These are phyloP conservation scores for Oscarella lobularis DNA, from an alignment of 37 sponge, comb jelly and placozoan genomes.

Conservation along the genomic window DNA sequence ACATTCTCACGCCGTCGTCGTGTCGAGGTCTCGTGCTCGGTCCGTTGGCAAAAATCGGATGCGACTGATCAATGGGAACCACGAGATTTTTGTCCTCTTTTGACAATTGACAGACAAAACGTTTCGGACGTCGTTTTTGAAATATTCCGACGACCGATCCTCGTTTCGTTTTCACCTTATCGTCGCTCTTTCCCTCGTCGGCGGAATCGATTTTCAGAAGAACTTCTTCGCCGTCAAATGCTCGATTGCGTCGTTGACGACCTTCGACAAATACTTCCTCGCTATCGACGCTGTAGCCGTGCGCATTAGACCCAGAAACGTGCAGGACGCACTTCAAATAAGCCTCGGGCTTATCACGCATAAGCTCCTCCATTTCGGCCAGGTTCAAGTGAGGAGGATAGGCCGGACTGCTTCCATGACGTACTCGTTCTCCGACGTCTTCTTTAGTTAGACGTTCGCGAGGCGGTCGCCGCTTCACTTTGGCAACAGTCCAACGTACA, in stretches of 20 bases:
- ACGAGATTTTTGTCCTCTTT: background rate
- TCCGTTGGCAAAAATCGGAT: background rate
- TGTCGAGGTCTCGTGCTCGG: background rate
- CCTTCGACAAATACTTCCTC: background rate
- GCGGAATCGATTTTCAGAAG: background rate
- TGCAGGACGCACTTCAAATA: background rate
- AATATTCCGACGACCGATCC: background rate
- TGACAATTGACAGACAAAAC: background rate
- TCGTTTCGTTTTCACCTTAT: background rate
- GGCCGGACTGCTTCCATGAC: too few species aligned
- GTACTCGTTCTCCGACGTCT: background rate
- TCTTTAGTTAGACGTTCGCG: too few species aligned
- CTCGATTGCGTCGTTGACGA: background rate
- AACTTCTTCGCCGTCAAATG: conserved; percentile 5
- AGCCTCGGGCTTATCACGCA: background rate
- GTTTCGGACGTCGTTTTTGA: background rate
- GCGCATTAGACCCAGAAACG: background rate
- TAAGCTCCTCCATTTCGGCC: background rate
- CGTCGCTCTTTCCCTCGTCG: too few species aligned
- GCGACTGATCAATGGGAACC: background rate
- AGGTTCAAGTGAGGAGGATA: background rate
- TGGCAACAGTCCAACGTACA: too few species aligned
- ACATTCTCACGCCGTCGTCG: background rate
- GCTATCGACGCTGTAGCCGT: background rate
- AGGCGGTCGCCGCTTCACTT: too few species aligned